These are phyloP conservation scores for Azorinus chamasolen DNA, from an alignment of 2,888 invertebrate genomes.

Conservation along the genomic window DNA sequence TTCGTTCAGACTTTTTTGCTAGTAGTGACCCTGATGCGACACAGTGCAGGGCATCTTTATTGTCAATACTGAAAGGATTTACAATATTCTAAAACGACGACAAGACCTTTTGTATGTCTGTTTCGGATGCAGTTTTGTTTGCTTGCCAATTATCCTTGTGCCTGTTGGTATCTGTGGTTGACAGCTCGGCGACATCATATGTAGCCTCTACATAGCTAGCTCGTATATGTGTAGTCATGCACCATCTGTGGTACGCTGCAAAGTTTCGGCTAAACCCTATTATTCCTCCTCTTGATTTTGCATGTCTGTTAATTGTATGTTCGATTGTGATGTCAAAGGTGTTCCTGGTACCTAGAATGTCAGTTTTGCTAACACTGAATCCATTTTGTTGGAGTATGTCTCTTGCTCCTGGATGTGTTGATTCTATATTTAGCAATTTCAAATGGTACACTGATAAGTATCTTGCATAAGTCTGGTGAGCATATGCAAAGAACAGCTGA, in stretches of 20 bases:
- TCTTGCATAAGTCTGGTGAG: constrained; percentile 5
- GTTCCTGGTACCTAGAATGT: constrained; percentile 38
- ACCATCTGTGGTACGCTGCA: constrained; percentile 51
- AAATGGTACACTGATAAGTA: constrained; percentile 44
- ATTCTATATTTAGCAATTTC: constrained; percentile 33
- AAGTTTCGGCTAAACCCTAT: constrained; percentile 52
- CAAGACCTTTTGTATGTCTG: constrained; percentile 19
- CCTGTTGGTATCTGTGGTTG: background rate
- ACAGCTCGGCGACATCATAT: constrained; percentile 31
- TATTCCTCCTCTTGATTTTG: constrained; percentile 50
- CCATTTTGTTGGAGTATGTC: constrained; percentile 36
- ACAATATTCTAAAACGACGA: constrained; percentile 26
- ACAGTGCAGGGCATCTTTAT: constrained; percentile 39
- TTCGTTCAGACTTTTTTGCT: constrained; percentile 9
- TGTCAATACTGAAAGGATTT: constrained; percentile 44
- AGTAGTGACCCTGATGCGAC: constrained; percentile 51
- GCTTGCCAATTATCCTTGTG: constrained; percentile 42
- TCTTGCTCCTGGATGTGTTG: constrained; percentile 43
- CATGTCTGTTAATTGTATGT: constrained; percentile 50
- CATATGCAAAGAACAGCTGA: constrained; percentile 42
- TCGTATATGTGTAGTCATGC: constrained; percentile 32
- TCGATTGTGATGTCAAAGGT: constrained; percentile 58
- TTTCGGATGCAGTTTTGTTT: constrained; percentile 25
- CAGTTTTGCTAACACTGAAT: constrained; percentile 51
- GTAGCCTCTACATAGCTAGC: constrained; percentile 40